Evolutionary conservation across 1,140 invertebrate species (phyloP).

Genomic region (Melanaphis sacchari): DNA sequence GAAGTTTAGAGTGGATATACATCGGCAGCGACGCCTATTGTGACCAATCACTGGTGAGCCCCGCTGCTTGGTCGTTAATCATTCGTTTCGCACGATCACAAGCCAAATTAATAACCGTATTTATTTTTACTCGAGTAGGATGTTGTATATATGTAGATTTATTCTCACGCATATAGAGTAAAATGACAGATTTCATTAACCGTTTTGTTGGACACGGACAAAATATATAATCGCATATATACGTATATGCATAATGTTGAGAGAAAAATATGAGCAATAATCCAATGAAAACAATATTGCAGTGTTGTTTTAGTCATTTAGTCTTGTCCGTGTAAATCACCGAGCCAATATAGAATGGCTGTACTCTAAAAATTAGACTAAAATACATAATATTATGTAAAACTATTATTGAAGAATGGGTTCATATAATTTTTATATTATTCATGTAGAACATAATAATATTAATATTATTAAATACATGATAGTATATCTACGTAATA

Average conservation of each 20-base stretch:
- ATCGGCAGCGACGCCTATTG: not conserved
- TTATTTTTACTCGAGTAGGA: slow-evolving; percentile 37
- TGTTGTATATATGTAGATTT: not conserved
- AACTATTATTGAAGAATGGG: not conserved
- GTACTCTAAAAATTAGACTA: not conserved
- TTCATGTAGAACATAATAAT: not conserved
- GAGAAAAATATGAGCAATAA: not conserved
- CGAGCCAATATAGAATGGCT: not conserved
- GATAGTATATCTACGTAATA: not conserved
- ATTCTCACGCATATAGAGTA: not conserved
- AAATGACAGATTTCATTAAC: slow-evolving; percentile 15
- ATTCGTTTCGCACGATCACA: slow-evolving; percentile 44
- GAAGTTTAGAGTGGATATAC: not conserved
- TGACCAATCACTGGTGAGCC: not conserved
- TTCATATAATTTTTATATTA: not conserved
- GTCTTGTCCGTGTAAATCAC: not conserved
- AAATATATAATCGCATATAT: not conserved
- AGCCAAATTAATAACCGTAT: slow-evolving; percentile 18
- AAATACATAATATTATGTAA: not conserved
- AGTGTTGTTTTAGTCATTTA: not conserved
- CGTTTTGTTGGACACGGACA: not conserved
- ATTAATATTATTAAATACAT: not conserved
- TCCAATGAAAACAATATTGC: not conserved
- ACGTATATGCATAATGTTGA: not conserved
- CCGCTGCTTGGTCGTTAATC: slow-evolving; percentile 34